Base-by-base conservation (phyloP, 2,888 invertebrate species). In the Operophtera brumata region DNA sequence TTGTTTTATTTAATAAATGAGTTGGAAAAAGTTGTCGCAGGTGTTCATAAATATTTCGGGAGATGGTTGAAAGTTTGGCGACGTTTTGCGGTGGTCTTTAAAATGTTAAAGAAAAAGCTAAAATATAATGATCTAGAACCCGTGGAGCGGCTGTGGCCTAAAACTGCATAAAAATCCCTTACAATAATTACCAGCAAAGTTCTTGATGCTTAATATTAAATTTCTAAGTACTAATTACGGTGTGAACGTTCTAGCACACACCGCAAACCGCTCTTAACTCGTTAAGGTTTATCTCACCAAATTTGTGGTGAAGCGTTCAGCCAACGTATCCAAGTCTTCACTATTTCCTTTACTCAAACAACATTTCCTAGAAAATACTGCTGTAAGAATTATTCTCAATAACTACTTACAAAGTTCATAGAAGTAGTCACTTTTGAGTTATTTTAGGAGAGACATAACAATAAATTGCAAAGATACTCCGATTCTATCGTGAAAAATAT, bases 221-320 rank as follows among this genome's bases (percentile, higher is more conserved):
- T n/a, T n/a, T n/a, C n/a, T n/a, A 44, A 47, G 26, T 51, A 52
- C 51, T 52, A 52, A 56, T 52, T 56, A 43, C 37, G 39, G 43
- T 30, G 26, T 36, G 41, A 48, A 47, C 45, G 35, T 47, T 30
- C 26, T 10, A 37, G 14, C 50, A 30, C 45, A 25, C 32, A 11
- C 50, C 55, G 39, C 50, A 51, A 54, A 47, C 43, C 50, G 43
- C 50, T 50, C 42, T 51, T 43, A 44, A 44, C 40, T 45, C 47
- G 56, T 50, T 50, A 47, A 12, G 44, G 43, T 44, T 51, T 52
- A 57, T 53, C 47, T 32, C 52, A 49, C 48, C 45, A 40, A 56
- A 52, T 52, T 54, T 57, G 48, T 41, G 45, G 40, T 36, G 36
- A 41, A 45, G 39, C 42, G 45, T 53, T 51, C 13, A 48, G 40